These are phyloP conservation scores for Ochotona curzoniae DNA, from an alignment of 2,113 vertebrate genomes.

Conservation along the genomic window DNA sequence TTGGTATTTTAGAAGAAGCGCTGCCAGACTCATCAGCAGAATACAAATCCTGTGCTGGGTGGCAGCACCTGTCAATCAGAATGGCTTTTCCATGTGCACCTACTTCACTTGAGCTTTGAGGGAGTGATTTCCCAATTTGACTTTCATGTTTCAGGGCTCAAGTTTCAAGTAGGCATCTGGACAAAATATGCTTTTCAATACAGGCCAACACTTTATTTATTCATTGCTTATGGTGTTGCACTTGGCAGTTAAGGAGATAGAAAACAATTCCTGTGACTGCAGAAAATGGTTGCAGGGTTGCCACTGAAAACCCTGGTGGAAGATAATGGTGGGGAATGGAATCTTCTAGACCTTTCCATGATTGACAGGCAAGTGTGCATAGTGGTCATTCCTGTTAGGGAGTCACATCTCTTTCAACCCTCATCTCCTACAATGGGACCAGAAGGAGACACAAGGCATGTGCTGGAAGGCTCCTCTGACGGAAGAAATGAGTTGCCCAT, in stretches of 20 bases:
- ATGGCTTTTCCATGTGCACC: constrained; percentile 35
- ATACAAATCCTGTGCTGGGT: constrained; percentile 5
- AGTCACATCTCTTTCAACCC: constrained; percentile 33
- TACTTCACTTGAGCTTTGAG: constrained; percentile 59
- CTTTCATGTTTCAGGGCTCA: constrained; percentile 72
- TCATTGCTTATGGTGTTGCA: constrained; percentile 84
- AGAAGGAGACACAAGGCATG: neutral
- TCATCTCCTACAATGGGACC: constrained; percentile 61
- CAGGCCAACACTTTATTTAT: constrained; percentile 81
- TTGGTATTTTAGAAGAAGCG: neutral
- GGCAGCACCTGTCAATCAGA: constrained; percentile 68
- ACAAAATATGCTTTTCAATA: constrained; percentile 84
- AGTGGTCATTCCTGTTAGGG: constrained; percentile 23
- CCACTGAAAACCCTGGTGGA: constrained; percentile 63
- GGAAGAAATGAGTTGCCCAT: neutral
- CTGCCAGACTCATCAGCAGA: neutral
- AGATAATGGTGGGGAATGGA: constrained; percentile 52
- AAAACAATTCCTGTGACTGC: constrained; percentile 72
- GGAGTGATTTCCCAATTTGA: constrained; percentile 66
- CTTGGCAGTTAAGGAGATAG: constrained; percentile 82
- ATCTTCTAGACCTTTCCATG: constrained; percentile 21
- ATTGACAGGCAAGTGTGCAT: constrained; percentile 58
- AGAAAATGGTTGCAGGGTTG: constrained; percentile 70
- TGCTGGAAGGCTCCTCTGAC: neutral
- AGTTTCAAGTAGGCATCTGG: constrained; percentile 85